A percentile compares a stretch with the other conserved stretches of the same genome.
Evolutionary conservation across 1,140 invertebrate genomes (phyloP).

Genomic region (Oppia nitens): DNA sequence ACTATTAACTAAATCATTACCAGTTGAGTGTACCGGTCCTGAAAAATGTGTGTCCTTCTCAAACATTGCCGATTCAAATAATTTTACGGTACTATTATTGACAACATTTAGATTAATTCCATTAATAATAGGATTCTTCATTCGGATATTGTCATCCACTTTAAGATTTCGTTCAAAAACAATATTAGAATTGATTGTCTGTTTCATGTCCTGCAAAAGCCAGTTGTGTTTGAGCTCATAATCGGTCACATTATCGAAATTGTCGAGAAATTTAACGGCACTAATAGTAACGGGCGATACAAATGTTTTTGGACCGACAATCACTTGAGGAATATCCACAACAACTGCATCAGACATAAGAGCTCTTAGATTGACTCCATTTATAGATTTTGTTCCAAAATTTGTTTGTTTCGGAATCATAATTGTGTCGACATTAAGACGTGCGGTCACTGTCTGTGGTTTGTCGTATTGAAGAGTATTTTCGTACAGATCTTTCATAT

Average conservation of each 20-base stretch:
- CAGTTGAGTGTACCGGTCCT: not conserved
- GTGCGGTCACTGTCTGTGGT: not conserved
- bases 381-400: conserved; percentile 8
- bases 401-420: not conserved
- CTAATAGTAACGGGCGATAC: not conserved
- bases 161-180: conserved; percentile 7
- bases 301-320: conserved; percentile 15
- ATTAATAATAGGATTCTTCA: conserved; percentile 14
- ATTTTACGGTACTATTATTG: conserved; percentile 11
- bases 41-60: conserved; percentile 10
- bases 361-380: conserved; percentile 14
- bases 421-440: not conserved
- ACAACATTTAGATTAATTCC: conserved; percentile 10
- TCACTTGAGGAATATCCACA: conserved; percentile 12
- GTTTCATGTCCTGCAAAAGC: conserved; percentile 16
- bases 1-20: not conserved
- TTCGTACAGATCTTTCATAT: not conserved
- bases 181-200: conserved; percentile 11
- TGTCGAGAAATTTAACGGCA: conserved; percentile 10
- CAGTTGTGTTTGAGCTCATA: conserved; percentile 13
- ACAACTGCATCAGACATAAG: conserved; percentile 16
- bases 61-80: conserved; percentile 8
- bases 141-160: not conserved
- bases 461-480: conserved; percentile 3
- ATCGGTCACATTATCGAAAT: conserved; percentile 16